phyloP scores from a whole-genome alignment of 2,888 invertebrate genomes.

The Phengaris alcon region DNA sequence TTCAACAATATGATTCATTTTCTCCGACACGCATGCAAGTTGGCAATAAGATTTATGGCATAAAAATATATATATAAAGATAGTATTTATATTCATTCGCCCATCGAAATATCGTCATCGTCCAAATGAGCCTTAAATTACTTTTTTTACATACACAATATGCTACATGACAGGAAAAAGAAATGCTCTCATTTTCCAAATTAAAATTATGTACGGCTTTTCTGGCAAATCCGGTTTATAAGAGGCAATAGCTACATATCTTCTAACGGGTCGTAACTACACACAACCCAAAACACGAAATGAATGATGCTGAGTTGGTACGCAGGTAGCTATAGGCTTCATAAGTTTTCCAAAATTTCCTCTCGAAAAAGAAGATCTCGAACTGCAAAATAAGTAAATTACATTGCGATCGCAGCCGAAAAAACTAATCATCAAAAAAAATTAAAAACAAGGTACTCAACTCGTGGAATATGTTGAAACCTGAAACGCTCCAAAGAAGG shows the following conservation, averaged over 20 bases:
- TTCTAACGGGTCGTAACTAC: no score
- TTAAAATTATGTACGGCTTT: no score
- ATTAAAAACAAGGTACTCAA: neutral
- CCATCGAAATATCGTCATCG: neutral
- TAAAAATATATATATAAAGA: neutral
- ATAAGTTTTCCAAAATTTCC: no score
- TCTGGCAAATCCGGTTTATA: no score
- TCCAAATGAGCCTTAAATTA: neutral
- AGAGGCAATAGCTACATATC: no score
- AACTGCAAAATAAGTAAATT: no score
- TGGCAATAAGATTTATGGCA: slow-evolving; percentile 1
- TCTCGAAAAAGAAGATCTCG: no score
- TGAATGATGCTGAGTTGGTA: no score
- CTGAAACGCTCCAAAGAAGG: slow-evolving; percentile 8
- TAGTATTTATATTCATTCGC: slow-evolving; percentile 4
- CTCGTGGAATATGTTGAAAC: neutral
- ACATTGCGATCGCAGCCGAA: neutral
- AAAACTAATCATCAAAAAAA: neutral
- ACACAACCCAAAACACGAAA: no score
- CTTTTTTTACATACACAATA: neutral
- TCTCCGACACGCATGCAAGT: neutral
- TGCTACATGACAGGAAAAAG: neutral
- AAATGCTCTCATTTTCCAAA: neutral
- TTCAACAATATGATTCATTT: neutral
- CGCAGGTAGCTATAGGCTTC: no score